Base-by-base conservation (phyloP, 2,888 invertebrate species). In the Ormyrus thymus region DNA sequence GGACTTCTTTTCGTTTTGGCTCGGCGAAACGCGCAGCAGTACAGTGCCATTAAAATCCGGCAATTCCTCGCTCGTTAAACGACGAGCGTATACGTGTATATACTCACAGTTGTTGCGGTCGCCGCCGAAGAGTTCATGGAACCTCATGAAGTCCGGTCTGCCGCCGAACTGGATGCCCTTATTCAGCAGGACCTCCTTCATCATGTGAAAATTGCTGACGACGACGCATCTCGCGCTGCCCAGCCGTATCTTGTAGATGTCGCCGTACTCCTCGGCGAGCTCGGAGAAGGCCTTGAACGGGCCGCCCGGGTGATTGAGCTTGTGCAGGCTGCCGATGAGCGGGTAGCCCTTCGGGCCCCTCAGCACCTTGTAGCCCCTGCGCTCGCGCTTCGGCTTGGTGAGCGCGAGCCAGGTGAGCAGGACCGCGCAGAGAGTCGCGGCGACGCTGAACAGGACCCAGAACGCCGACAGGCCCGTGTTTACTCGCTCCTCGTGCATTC, bases 31-130 rank as follows among this genome's bases (percentile, higher is more conserved):
- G 29, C 0, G 29, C n/a, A 29, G 3, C 0, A 29, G 4, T 4
- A 29, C 4, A 29, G 29, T 29, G 29, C 29, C 29, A 29, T 29
- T 4, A 29, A 29, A 29, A 29, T 29, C 4, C 29, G 4, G 29
- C 29, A 29, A 29, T 29, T 29, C 4, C 4, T 29, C 4, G 29
- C 29, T 29, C 29, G 29, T 29, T 1, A 29, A 29, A 29, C 29
- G 3, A 29, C 1, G 29, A 29, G n/a, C n/a, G 29, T 3, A 29
- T 29, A 29, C 1, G 29, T 4, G 4, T 29, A 4, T n/a, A 43
- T 76, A 83, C 97, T 96, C 90, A 97, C 96, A 96, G 88, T 96
- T 96, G 90, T 96, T 95, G 75, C 96, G 92, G 90, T 96, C 95
- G 51, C 96, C 96, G 48, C 95, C 96, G 89, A 97, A 97, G 8